These are phyloP conservation scores for Corythoichthys haematopterus DNA, from an alignment of 2,113 vertebrate genomes.

Conservation along the genomic window DNA sequence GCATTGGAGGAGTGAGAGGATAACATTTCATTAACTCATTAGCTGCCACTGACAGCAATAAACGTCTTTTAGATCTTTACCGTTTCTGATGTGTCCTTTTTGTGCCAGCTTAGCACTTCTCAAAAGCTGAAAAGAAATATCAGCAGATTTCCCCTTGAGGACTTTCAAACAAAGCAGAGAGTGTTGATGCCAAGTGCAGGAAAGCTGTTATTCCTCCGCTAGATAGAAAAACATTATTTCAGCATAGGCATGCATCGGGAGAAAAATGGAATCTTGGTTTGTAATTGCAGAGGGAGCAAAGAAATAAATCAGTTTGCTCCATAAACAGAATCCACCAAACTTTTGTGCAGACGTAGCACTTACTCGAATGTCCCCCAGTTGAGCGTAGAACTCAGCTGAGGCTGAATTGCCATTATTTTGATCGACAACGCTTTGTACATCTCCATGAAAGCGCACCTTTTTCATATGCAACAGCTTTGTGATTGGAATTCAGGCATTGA, in stretches of 20 bases:
- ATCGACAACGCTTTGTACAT: background rate
- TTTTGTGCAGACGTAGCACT: background rate
- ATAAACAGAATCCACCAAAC: slow-evolving; percentile 34
- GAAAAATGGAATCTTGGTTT: slow-evolving; percentile 34
- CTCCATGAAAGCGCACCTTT: background rate
- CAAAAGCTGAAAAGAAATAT: slow-evolving; percentile 13
- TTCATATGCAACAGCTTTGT: background rate
- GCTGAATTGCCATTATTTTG: background rate
- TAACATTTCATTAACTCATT: background rate
- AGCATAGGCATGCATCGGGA: slow-evolving; percentile 38
- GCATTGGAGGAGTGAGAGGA: background rate
- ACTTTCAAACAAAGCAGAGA: slow-evolving; percentile 26
- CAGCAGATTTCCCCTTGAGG: slow-evolving; percentile 23
- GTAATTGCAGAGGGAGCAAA: slow-evolving; percentile 21
- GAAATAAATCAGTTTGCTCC: slow-evolving; percentile 31
- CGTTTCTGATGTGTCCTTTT: background rate
- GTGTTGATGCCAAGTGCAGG: slow-evolving; percentile 18
- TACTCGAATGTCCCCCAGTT: background rate
- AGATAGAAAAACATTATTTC: slow-evolving; percentile 35
- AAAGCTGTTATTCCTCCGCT: slow-evolving; percentile 33
- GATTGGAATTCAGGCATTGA: background rate
- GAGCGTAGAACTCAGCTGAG: background rate
- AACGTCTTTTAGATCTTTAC: no score
- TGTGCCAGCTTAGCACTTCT: background rate
- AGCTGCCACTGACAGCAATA: background rate